phyloP scores from a whole-genome alignment of 1,140 invertebrate species.

The Chrysoperla carnea region DNA sequence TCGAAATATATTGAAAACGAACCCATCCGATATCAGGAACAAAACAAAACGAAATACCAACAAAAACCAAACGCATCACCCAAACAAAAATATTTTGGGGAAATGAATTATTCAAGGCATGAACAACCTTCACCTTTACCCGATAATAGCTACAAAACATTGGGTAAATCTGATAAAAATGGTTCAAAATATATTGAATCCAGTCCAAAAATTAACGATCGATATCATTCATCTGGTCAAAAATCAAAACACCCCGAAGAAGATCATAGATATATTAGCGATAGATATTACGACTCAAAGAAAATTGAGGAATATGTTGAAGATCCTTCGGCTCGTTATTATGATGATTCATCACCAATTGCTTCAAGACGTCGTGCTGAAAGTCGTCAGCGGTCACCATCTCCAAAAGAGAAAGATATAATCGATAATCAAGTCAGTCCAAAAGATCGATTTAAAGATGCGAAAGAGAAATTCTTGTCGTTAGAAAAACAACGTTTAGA shows the following conservation, averaged over 20 bases:
- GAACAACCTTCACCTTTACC: conserved; percentile 1
- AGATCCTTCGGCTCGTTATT: neutral
- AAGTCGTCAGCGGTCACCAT: conserved; percentile 29
- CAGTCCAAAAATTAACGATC: neutral
- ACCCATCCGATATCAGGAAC: neutral
- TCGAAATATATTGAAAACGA: neutral
- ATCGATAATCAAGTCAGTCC: conserved; percentile 28
- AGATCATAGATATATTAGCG: neutral
- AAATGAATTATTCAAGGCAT: conserved; percentile 1
- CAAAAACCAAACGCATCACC: neutral
- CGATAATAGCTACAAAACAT: neutral
- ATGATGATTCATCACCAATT: neutral
- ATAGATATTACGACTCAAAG: neutral
- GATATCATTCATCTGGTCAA: neutral
- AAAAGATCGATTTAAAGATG: conserved; percentile 61
- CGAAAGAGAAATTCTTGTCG: conserved; percentile 64
- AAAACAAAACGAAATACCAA: neutral
- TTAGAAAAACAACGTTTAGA: conserved; percentile 50
- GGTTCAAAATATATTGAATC: neutral
- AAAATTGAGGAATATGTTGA: neutral
- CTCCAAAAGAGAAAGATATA: conserved; percentile 26
- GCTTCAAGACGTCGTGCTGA: conserved; percentile 16
- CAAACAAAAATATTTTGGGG: conserved; percentile 3
- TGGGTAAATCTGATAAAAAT: conserved; percentile 1
- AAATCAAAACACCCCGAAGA: neutral